Percentiles rank a stretch among this genome's conserved stretches.
These are phyloP conservation scores for Euglossa dilemma DNA, from an alignment of 1,140 invertebrate species.

Conservation along the genomic window DNA sequence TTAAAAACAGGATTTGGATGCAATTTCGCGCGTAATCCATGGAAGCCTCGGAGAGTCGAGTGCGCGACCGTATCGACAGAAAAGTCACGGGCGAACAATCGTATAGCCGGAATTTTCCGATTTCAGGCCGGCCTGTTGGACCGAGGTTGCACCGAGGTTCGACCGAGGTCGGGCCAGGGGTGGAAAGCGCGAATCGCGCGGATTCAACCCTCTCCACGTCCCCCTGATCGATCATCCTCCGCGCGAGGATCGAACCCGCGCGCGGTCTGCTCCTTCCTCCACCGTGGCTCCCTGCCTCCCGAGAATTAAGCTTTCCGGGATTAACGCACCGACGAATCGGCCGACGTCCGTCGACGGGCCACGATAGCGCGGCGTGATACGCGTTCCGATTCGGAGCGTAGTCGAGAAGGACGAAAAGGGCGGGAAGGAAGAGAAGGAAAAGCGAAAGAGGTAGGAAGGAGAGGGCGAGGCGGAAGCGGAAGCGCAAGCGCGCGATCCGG, in stretches of 20 bases:
- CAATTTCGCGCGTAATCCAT: conserved; percentile 49
- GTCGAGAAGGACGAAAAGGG: background rate
- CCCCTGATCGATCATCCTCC: background rate
- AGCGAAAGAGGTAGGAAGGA: background rate
- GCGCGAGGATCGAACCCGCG: too few relatives aligned
- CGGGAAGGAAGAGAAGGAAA: background rate
- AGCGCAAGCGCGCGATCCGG: conserved; percentile 16
- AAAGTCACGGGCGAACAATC: conserved; percentile 30
- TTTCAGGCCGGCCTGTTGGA: background rate
- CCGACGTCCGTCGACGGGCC: too few relatives aligned
- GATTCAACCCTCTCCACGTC: background rate
- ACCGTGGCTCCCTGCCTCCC: too few relatives aligned
- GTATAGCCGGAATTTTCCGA: conserved; percentile 19
- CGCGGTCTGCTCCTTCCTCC: too few relatives aligned
- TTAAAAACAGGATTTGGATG: conserved; percentile 60
- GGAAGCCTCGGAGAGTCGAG: conserved; percentile 37
- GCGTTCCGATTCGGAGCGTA: too few relatives aligned
- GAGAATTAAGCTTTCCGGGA: too few relatives aligned
- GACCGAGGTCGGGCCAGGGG: background rate
- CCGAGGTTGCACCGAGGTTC: too few relatives aligned
- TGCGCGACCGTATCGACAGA: conserved; percentile 20
- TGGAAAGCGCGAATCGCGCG: conserved; percentile 32
- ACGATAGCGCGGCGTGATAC: too few relatives aligned
- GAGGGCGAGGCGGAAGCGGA: background rate
- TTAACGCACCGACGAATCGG: too few relatives aligned